phyloP scores from a whole-genome alignment of 1,140 invertebrate genomes.

The Drosophila orena region DNA sequence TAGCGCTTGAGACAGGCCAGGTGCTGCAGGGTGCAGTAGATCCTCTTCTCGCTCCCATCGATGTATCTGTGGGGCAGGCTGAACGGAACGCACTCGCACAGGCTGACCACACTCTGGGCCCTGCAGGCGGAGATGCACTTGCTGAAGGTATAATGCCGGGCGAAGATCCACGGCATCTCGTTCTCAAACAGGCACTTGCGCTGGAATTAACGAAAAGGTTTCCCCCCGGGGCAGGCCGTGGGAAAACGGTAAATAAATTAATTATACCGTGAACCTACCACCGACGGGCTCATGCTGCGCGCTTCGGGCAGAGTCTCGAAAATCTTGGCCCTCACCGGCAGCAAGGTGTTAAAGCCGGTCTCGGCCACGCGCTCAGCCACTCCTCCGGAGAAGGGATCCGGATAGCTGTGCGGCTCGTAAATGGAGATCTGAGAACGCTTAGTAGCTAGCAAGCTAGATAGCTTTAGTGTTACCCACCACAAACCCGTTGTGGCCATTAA shows the following conservation, averaged over 20 bases:
- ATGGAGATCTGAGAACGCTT: conserved; percentile 48
- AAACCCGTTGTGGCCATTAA: conserved; percentile 71
- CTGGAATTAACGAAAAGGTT: conserved; percentile 20
- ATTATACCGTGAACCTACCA: conserved; percentile 36
- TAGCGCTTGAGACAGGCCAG: conserved; percentile 73
- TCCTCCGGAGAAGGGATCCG: conserved; percentile 64
- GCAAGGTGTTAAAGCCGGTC: conserved; percentile 38
- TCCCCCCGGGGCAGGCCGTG: background rate
- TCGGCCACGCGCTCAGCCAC: conserved; percentile 53
- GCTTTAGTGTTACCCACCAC: conserved; percentile 50
- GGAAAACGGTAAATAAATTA: background rate
- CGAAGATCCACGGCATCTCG: conserved; percentile 84
- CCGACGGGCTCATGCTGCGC: conserved; percentile 43
- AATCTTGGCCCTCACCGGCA: conserved; percentile 59
- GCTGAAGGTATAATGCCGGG: conserved; percentile 69
- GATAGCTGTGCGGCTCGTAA: conserved; percentile 54
- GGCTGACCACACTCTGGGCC: conserved; percentile 85
- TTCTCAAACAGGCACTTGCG: conserved; percentile 77
- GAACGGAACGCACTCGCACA: conserved; percentile 87
- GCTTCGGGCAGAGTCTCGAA: conserved; percentile 68
- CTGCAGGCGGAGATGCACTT: conserved; percentile 87
- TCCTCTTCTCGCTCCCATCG: conserved; percentile 51
- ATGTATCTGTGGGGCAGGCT: conserved; percentile 84
- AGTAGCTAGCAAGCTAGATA: background rate
- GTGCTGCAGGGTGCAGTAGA: conserved; percentile 77